Conservation (phyloP, 2,113 vertebrate species). For the Zeus faber region DNA sequence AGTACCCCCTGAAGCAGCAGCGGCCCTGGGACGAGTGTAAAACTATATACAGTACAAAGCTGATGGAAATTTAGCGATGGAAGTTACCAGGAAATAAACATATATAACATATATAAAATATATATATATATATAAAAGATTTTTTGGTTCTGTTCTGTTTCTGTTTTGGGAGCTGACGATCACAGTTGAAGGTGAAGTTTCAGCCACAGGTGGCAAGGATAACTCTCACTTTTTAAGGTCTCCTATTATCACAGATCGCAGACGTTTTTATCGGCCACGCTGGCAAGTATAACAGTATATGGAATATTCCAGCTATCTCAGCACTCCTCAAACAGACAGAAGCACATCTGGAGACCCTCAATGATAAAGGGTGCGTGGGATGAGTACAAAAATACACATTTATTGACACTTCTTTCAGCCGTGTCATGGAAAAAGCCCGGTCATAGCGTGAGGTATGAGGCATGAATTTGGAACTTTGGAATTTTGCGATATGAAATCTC, state of each 20-base stretch:
- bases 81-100: too few species aligned
- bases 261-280: constrained; percentile 33
- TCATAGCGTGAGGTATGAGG: constrained; percentile 29
- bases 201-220: constrained; percentile 51
- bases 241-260: constrained; percentile 51
- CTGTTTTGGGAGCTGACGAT: constrained; percentile 15
- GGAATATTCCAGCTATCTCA: constrained; percentile 51
- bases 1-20: too few species aligned
- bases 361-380: constrained; percentile 45
- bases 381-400: constrained; percentile 39
- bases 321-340: constrained; percentile 35
- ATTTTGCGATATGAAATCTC: too few species aligned
- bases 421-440: constrained; percentile 26
- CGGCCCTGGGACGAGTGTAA: too few species aligned
- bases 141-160: too few species aligned
- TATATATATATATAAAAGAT: too few species aligned
- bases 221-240: constrained; percentile 44
- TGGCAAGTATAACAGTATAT: constrained; percentile 35
- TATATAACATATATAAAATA: too few species aligned
- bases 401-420: constrained; percentile 50
- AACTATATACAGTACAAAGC: too few species aligned
- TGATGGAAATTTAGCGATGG: too few species aligned
- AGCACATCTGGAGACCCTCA: constrained; percentile 65
- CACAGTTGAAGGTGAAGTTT: constrained; percentile 8
- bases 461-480: constrained; percentile 40